Percentiles rank a stretch among this genome's conserved stretches.
Evolutionary conservation across 2,797 vertebrate species (phyloP).

Genomic region (Gorsachius magnificus): DNA sequence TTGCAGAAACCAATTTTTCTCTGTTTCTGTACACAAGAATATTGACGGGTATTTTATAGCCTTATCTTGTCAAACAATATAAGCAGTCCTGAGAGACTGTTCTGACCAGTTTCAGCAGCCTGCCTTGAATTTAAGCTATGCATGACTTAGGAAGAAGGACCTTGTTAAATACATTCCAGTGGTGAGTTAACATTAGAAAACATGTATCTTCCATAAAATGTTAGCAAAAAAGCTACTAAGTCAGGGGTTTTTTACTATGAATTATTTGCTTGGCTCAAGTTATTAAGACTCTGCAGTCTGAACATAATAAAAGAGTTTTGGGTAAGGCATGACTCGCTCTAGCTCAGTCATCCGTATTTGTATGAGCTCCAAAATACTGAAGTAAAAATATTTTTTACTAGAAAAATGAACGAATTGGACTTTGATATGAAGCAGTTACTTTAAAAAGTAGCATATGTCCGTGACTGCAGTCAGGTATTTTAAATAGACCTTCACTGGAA

Average conservation of each 20-base stretch:
- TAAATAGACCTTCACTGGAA: not conserved
- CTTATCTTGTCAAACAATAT: not conserved
- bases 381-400: not conserved
- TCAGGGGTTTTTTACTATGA: not conserved
- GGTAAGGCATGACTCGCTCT: not conserved
- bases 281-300: not conserved
- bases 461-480: not conserved
- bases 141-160: conserved; percentile 8
- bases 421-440: not conserved
- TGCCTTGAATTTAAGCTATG: conserved; percentile 8
- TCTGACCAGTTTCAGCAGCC: conserved; percentile 3
- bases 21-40: not conserved
- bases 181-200: conserved; percentile 18
- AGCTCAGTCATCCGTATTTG: not conserved
- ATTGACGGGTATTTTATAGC: not conserved
- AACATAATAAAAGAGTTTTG: not conserved
- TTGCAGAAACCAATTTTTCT: not conserved
- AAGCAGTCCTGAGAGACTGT: not conserved
- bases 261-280: not conserved
- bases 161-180: conserved; percentile 22
- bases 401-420: not conserved
- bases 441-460: not conserved
- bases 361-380: not conserved
- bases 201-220: not conserved
- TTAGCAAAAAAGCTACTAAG: not conserved